Evolutionary conservation across 2,113 vertebrate genomes (phyloP), one percentile per base, ranked within the genome.

Genomic region (Mus pahari): DNA sequence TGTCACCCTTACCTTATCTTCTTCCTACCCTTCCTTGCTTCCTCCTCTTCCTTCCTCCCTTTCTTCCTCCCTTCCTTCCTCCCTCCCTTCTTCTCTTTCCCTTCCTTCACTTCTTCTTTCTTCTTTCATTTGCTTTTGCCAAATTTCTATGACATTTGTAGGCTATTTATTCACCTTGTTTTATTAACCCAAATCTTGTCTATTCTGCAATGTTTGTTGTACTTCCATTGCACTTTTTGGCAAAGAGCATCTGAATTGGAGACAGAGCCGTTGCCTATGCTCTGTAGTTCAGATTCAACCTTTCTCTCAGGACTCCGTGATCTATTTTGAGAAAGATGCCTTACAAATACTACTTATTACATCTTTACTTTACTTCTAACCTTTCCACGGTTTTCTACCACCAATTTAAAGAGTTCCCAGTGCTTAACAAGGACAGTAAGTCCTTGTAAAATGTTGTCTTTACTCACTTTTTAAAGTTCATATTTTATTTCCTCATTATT

Each of bases 1-100:
- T 28, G 12, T 55, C 36, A 75, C 31, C 24, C n/a, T 91, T n/a
- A 28, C 71, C 11, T 17, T 48, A 5, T 10, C 28, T 36, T 55
- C 48, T 10, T 36, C 31, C 64, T 1, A 28, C 5, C 1, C 12
- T 20, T 36, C 4, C 33, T 19, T 55, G 87, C 16, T 36, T 14
- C 13, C 3, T 22, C 11, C 5, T n/a, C 20, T 33, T 2, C 2
- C 9, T 12, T 1, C 74, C 17, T 28, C 31, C 3, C 36, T 58
- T 16, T 7, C 13, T 78, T 8, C 28, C 26, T 48, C 11, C 12
- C 31, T 77, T 13, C 64, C 19, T 66, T 2, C 42, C 3, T 22
- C 11, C 5, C 19, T 13, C 0, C 75, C 17, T 22, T 31, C 8
- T 22, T 19, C 7, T 58, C 58, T 58, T 22, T 36, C 6, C 3